Evolutionary conservation across 2,113 vertebrate species (phyloP).

Genomic region (Brachypodius melanocephalos): DNA sequence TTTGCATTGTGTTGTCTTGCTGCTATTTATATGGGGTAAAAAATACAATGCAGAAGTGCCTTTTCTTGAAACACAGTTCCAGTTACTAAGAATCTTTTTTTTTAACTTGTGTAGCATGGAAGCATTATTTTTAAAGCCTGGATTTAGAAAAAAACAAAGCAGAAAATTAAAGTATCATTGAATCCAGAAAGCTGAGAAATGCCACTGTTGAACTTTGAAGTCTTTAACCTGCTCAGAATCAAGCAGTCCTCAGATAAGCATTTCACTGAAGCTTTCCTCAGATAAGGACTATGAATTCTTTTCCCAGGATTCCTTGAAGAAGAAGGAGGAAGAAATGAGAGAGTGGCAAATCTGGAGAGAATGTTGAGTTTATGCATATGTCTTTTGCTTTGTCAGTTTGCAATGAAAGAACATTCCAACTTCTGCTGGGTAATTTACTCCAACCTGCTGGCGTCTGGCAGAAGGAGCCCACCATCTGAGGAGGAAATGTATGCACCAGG

Average conservation of each 20-base stretch:
- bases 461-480: neutral
- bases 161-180: neutral
- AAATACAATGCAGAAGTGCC: neutral
- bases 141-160: neutral
- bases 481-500: neutral
- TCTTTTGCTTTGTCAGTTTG: neutral
- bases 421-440: neutral
- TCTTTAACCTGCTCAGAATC: neutral
- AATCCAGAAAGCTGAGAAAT: neutral
- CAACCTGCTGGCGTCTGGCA: neutral
- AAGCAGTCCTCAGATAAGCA: neutral
- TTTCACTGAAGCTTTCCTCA: neutral
- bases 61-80: neutral
- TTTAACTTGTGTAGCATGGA: neutral
- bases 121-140: neutral
- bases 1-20: neutral
- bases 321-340: neutral
- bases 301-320: neutral
- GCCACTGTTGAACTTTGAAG: neutral
- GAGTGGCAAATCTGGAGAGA: neutral
- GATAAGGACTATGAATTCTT: neutral
- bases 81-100: neutral
- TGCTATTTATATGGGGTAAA: neutral
- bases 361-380: fast-evolving
- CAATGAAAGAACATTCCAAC: neutral